Base-by-base conservation (phyloP, 2,888 invertebrate species). In the Sepiola atlantica region DNA sequence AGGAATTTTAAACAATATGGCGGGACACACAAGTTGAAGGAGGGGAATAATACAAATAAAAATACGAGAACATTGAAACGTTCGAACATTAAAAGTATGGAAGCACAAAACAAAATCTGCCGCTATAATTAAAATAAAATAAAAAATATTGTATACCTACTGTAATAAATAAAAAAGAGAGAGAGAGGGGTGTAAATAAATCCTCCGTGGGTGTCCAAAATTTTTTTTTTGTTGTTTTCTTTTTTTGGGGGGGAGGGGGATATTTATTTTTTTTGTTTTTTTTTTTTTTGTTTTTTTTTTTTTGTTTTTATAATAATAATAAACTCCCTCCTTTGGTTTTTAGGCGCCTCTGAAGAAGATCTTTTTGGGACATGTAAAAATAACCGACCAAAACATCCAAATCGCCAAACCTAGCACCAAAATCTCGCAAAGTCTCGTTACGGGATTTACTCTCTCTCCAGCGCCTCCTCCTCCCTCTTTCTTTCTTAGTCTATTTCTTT, bases 271-370 rank as follows among this genome's bases (percentile, higher is more conserved):
- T 45, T 2, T 2, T 2, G 45, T 45, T 45, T 45, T 45, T 45
- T 45, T 45, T 45, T 45, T 45, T 45, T 45, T 45, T 45, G 2
- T 45, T 45, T 4, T 77, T 77, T 77, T 77, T 57, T 57, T 57
- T 57, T 57, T 57, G 10, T 57, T 57, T 18, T 57, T 18, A 57
- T 57, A 21, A 4, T 77, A 45, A 77, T 77, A 77, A 77, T 77
- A n/a, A 77, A 32, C 32, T 77, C 77, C 77, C 77, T 77, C 77
- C 77, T 77, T 77, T n/a, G n/a, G 77, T 77, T 77, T 77, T 77
- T n/a, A 77, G 77, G 77, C 77, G 77, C n/a, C 77, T 77, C n/a
- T 77, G 77, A 77, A 77, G 77, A 77, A 77, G 77, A 77, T 77
- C n/a, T 77, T 77, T 77, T 77, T 77, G 77, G 77, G 77, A 77